Evolutionary conservation across 1,140 invertebrate species (phyloP), one percentile per base, ranked within the genome.

Genomic region (Trichonephila clavipes): DNA sequence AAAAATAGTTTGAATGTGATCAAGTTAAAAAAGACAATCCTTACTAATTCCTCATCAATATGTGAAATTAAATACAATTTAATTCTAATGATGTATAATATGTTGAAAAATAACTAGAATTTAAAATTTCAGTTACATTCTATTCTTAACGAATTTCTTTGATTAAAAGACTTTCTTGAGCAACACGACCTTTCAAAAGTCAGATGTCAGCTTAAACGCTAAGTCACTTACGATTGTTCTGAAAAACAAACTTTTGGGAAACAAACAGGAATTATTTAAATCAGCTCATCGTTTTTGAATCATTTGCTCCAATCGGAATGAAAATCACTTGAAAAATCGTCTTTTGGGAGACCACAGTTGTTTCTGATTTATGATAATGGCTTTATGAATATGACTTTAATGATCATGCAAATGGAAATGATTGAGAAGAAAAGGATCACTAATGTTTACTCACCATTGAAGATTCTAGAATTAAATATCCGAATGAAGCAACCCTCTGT

Each of bases 321-420:
- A 86, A 92, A 92, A 86, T 92, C 90, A 69, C 44, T 92, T 59
- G 34, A 21, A 87, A 24, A 69, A 24, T n/a, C 51, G 58, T 64
- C 34, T 44, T 61, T 88, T 24, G 44, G 40, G 85, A 24, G 19
- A 44, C 58, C 92, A 86, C 90, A 93, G 92, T 93, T 93, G 92
- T 93, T 93, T 93, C 82, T 93, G 92, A 93, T 93, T 93, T 93
- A 93, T 93, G 92, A 72, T 93, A 93, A 93, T 93, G 92, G 85
- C 92, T 87, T 93, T 93, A 93, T 93, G 92, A 93, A 93, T 93
- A 93, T 88, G 92, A 93, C 64, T 93, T 93, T 93, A 93, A 93
- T 93, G 92, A 40, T 44, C 85, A 92, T 92, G 90, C 90, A 86
- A 92, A 92, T 92, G 62, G 28, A 34, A 66, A 61, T 82, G 58